Evolutionary conservation across 2,888 invertebrate genomes (phyloP), one percentile per base, ranked within the genome.

Genomic region (Polyploca ridens): DNA sequence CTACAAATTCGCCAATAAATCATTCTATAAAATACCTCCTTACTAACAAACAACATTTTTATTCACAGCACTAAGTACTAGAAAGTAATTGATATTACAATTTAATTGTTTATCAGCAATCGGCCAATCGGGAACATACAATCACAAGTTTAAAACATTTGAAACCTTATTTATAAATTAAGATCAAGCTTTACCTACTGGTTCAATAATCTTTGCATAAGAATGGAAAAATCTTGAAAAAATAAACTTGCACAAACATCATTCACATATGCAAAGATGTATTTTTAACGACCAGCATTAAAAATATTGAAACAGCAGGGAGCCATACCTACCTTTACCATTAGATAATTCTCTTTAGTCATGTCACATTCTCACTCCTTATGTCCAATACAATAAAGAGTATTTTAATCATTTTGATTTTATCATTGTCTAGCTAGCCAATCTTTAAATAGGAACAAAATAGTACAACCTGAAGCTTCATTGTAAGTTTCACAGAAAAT

Each of bases 41-140:
- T 75, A 82, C 81, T 75, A 82, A 83, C 81, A 81, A 84, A 76
- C 76, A 83, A 83, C 77, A 80, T 75, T 75, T 76, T 78, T 54
- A 7, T 75, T 77, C 76, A 77, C 71, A 79, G 65, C 64, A 67
- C 76, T 74, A 73, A 69, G 80, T 71, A 70, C 69, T 72, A 73
- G 76, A 80, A 71, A 72, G 19, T 54, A 73, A 74, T 73, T 68
- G 72, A 76, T 69, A 73, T 73, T 74, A 76, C 72, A 81, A 80
- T 75, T 73, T 72, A 71, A 82, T 81, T 81, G 81, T 82, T 83
- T 83, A 83, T 84, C 75, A 83, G 82, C 54, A 75, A 78, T 79
- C 77, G 64, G 64, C 82, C 54, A 75, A 78, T 79, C 77, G 64
- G 64, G 69, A 72, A 70, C 68, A 66, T 65, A 72, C 67, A 71